Evolutionary conservation across 2,797 vertebrate species (phyloP), one percentile per base, ranked within the genome.

Genomic region (Centropyge bicolor): DNA sequence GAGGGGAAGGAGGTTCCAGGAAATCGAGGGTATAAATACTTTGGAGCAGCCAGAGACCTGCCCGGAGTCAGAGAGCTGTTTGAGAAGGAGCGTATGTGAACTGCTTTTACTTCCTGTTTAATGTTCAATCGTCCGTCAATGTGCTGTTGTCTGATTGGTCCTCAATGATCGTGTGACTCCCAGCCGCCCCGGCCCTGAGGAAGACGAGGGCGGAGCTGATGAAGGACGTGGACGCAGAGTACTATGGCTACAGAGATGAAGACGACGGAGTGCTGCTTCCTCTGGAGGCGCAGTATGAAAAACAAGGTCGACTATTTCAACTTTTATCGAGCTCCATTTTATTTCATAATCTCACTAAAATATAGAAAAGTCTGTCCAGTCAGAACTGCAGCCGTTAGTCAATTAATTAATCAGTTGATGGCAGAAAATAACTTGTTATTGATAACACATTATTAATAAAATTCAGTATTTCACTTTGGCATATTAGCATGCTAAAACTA

Each of bases 1-100:
- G 97, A 99, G 86, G 98, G 98, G 27, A 98, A 97, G 73, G 98
- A 98, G 89, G 98, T 99, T 55, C 98, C 98, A 8, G 98, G 98
- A 76, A 99, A 99, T 89, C 94, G 98, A 61, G 98, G 98, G 5
- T 99, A 99, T 84, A 98, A 99, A 78, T 99, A 99, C 78, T 99
- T 99, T 6, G 98, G 98, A 62, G 98, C 98, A 1, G 98, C 98
- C 6, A 97, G 98, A 92, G 98, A 99, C 74, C 90, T 99, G 10
- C 98, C 98, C 0, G 98, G 98, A 56, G 98, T 99, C 57, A 86
- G 98, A 70, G 98, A 99, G 69, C 96, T 99, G 36, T 99, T 99
- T 78, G 98, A 99, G 87, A 98, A 96, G 88, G 98, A 99, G 45
- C 98, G 98, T 99, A 93, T 85, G 98, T 93, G 76, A 8, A 19